Base-by-base conservation (phyloP, 2,797 vertebrate species). In the Pelobates cultripes region DNA sequence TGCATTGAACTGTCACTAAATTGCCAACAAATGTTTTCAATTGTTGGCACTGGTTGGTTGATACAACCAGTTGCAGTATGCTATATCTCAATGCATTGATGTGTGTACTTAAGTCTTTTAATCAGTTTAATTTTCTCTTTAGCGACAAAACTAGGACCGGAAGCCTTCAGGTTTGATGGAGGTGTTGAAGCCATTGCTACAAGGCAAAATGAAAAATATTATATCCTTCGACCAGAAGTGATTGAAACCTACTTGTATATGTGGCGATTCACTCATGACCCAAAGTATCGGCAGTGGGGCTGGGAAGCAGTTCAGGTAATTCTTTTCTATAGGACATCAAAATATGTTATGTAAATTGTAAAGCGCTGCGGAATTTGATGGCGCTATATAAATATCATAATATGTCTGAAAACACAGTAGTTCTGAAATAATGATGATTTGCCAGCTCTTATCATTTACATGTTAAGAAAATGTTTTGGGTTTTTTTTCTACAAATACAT, bases 241-340 rank as follows among this genome's bases (percentile, higher is more conserved):
- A 94, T 99, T 42, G 97, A 99, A 92, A 99, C 97, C 3, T 98
- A 99, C 92, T 96, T 98, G 97, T 99, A 99, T 89, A 96, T 99
- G 97, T 99, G 98, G 98, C 93, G 97, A 86, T 94, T 99, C 86
- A 99, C 97, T 55, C 97, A 99, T 0, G 97, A 99, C 85, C 97
- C 97, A 66, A 98, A 99, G 81, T 99, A 99, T 91, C 93, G 97
- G 45, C 94, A 97, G 82, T 99, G 98, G 98, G 98, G 96, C 88
- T 99, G 98, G 98, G 97, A 99, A 92, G 97, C 97, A 2, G 95
- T 98, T 3, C 95, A 98, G 97, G 98, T 98, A 88, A 87, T 74
- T 28, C 17, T 15, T 8, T 66, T 57, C 7, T 7, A 73, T 73
- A 13, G 40, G 72, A 28, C 51, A 12, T 28, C 14, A 61, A 3